A percentile compares a stretch with the other conserved stretches of the same genome.
These are phyloP conservation scores for Hydractinia symbiolongicarpus DNA, from an alignment of 30 jellyfish, hydroid and myxozoan genomes.

Conservation along the genomic window DNA sequence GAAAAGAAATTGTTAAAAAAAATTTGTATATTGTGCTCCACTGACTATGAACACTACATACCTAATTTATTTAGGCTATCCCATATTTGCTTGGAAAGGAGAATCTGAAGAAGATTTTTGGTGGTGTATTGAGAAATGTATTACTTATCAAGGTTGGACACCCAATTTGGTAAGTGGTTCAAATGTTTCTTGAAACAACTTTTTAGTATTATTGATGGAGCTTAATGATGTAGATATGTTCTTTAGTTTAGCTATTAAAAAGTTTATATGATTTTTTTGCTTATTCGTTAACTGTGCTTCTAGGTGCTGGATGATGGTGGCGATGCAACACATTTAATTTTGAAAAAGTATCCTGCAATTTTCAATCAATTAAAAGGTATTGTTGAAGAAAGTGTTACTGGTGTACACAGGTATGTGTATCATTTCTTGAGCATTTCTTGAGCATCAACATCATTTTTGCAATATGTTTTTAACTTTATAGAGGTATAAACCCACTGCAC, in stretches of 20 bases:
- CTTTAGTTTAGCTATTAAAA: too few relatives aligned
- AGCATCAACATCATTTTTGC: background rate
- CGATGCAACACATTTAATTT: slow-evolving; percentile 82
- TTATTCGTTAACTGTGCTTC: background rate
- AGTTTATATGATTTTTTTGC: too few relatives aligned
- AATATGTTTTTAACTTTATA: background rate
- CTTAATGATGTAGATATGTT: too few relatives aligned
- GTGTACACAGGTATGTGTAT: slow-evolving; percentile 78
- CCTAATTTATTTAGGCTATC: slow-evolving; percentile 47
- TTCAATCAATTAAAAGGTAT: slow-evolving; percentile 86
- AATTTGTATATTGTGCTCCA: background rate
- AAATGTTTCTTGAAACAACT: background rate
- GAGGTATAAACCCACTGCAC: background rate
- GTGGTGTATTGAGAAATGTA: slow-evolving; percentile 97
- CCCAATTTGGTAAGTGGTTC: slow-evolving; percentile 61
- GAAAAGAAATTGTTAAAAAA: background rate
- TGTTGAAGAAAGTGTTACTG: slow-evolving; percentile 93
- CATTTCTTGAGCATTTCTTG: background rate
- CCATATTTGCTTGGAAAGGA: slow-evolving; percentile 95
- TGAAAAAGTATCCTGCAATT: slow-evolving; percentile 76
- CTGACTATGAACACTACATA: background rate
- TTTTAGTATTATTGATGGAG: too few relatives aligned
- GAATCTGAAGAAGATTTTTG: slow-evolving; percentile 96
- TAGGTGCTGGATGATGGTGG: slow-evolving; percentile 95
- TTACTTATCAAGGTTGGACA: slow-evolving; percentile 77